These are phyloP conservation scores for Melieria crassipennis DNA, from an alignment of 2,888 invertebrate species.

Conservation along the genomic window DNA sequence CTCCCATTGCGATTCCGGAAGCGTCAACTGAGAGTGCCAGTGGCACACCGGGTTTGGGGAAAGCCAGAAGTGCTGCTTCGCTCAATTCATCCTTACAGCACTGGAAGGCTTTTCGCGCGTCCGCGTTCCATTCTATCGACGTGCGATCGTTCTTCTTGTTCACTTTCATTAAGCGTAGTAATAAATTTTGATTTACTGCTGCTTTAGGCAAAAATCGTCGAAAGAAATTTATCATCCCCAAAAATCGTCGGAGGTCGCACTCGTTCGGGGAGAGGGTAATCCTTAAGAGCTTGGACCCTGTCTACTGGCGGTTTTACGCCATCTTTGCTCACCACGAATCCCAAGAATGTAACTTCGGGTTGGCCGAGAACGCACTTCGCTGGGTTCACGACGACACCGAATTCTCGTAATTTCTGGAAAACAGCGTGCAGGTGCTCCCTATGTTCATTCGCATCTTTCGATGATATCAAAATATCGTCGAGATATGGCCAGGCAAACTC, in stretches of 20 bases:
- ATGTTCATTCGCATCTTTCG: conserved; percentile 9
- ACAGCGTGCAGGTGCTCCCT: background rate
- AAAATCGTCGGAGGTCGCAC: conserved; percentile 39
- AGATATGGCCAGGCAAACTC: conserved; percentile 28
- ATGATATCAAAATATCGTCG: conserved; percentile 21
- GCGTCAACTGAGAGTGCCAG: conserved; percentile 36
- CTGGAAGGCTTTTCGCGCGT: conserved; percentile 24
- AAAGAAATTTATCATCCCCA: conserved; percentile 44
- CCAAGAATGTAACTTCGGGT: conserved; percentile 36
- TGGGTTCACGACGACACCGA: background rate
- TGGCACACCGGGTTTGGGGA: conserved; percentile 25
- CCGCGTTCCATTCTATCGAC: conserved; percentile 26
- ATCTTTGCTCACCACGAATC: conserved; percentile 30
- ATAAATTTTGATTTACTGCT: too few species aligned
- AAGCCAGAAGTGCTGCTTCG: conserved; percentile 24
- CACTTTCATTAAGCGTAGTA: conserved; percentile 7
- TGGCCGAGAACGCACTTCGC: conserved; percentile 24
- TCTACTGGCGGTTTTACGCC: conserved; percentile 36
- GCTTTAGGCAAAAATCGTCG: conserved; percentile 1
- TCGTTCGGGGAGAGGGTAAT: conserved; percentile 37
- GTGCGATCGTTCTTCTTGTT: conserved; percentile 36
- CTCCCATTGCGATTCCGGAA: conserved; percentile 5
- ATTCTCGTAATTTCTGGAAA: conserved; percentile 3
- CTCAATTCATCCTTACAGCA: conserved; percentile 28
- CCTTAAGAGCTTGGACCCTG: conserved; percentile 35